Conservation (phyloP, 1,140 invertebrate species). For the Hylyphantes graminicola region DNA sequence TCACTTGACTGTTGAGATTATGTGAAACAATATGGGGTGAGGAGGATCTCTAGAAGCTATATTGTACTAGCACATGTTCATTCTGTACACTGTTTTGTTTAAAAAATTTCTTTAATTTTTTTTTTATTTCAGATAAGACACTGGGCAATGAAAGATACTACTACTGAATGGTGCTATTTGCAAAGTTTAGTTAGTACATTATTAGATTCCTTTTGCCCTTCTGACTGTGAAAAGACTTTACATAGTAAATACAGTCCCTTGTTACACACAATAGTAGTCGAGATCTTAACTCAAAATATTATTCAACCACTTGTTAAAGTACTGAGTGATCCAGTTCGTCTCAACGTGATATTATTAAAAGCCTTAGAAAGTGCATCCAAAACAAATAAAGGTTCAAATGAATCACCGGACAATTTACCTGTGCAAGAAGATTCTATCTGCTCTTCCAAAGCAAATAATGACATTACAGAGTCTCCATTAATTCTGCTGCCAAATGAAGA, state of each 20-base stretch:
- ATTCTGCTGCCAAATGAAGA: conserved; percentile 44
- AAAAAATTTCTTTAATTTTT: conserved; percentile 3
- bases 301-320: conserved; percentile 63
- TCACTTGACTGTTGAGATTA: neutral
- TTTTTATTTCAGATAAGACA: conserved; percentile 58
- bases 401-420: neutral
- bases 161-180: conserved; percentile 62
- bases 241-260: conserved; percentile 37
- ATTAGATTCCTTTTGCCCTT: conserved; percentile 62
- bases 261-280: conserved; percentile 60
- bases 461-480: neutral
- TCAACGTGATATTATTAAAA: conserved; percentile 57
- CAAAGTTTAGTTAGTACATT: conserved; percentile 62
- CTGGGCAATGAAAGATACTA: conserved; percentile 61
- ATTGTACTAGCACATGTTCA: conserved; percentile 4
- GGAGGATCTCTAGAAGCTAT: neutral
- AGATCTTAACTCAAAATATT: conserved; percentile 64
- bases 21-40: neutral
- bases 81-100: neutral
- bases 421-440: neutral
- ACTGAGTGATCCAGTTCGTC: conserved; percentile 62
- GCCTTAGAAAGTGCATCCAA: conserved; percentile 1
- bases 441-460: neutral
- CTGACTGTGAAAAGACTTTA: conserved; percentile 60
- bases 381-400: conserved; percentile 4